phyloP scores from a whole-genome alignment of 2,113 vertebrate species.

The Alligator sinensis region DNA sequence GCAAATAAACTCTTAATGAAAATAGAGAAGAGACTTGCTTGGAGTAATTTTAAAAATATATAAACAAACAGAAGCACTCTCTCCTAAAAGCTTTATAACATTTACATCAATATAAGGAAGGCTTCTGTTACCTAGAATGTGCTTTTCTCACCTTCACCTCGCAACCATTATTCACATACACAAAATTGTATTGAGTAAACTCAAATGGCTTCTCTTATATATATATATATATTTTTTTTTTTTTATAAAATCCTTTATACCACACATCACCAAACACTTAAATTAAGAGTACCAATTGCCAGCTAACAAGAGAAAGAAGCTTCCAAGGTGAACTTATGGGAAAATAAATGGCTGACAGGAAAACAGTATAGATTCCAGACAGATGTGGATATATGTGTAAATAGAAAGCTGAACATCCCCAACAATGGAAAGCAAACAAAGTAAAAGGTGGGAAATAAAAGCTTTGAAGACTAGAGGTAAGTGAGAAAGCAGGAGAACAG shows the following conservation, averaged over 20 bases:
- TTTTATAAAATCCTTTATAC: background rate
- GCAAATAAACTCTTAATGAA: constrained; percentile 1
- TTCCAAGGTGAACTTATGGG: background rate
- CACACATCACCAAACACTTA: background rate
- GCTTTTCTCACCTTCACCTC: constrained; percentile 11
- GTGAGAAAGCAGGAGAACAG: background rate
- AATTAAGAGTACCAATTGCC: background rate
- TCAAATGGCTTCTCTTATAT: background rate
- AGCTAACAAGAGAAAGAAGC: background rate
- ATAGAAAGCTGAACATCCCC: background rate
- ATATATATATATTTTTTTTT: background rate
- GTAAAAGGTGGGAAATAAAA: background rate
- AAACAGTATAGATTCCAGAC: background rate
- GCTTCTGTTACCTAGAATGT: constrained; percentile 7
- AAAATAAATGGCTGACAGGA: background rate
- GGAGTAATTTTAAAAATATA: constrained; percentile 19
- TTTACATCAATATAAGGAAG: constrained; percentile 29
- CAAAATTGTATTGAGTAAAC: constrained; percentile 25
- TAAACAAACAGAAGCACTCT: constrained; percentile 5
- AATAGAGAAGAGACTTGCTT: background rate
- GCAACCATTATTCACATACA: constrained; percentile 17
- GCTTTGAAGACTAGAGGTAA: background rate
- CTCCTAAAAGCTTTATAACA: constrained; percentile 26
- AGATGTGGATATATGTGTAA: background rate
- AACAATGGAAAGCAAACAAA: background rate